These are phyloP conservation scores for Plodia interpunctella DNA, from an alignment of 1,140 invertebrate genomes.

Conservation along the genomic window DNA sequence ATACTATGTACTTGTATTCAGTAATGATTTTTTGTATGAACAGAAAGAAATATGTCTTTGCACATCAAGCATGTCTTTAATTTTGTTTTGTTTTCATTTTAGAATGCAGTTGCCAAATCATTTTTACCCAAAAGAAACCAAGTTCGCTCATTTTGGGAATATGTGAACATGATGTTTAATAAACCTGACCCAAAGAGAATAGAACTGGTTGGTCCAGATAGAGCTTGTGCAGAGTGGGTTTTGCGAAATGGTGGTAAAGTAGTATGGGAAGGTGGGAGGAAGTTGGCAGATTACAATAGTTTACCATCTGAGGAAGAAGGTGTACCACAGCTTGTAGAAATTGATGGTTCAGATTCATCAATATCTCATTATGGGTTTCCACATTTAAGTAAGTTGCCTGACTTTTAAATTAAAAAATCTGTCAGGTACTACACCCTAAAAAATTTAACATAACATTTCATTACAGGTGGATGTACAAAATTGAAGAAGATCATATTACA, in stretches of 20 bases:
- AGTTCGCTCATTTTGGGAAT: constrained; percentile 67
- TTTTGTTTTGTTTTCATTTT: constrained; percentile 7
- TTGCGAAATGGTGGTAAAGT: constrained; percentile 88
- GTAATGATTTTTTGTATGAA: too few species aligned
- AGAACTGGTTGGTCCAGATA: constrained; percentile 86
- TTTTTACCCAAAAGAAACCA: constrained; percentile 25
- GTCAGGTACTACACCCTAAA: too few species aligned
- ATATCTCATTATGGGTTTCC: constrained; percentile 88
- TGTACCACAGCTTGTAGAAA: constrained; percentile 76
- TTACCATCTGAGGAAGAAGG: constrained; percentile 74
- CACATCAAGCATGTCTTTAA: too few species aligned
- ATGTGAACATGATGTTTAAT: constrained; percentile 80
- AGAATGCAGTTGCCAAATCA: constrained; percentile 9
- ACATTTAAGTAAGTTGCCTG: constrained; percentile 81
- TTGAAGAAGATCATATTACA: constrained; percentile 60
- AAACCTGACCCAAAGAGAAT: constrained; percentile 82
- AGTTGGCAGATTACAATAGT: constrained; percentile 83
- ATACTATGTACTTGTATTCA: too few species aligned
- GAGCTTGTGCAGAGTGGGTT: constrained; percentile 95
- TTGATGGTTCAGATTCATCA: constrained; percentile 86
- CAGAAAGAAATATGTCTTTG: too few species aligned
- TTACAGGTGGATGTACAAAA: constrained; percentile 57
- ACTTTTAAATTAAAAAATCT: too few species aligned
- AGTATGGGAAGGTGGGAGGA: constrained; percentile 79
- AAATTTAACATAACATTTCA: constrained; percentile 6